These are phyloP conservation scores for Callinectes sapidus DNA, from an alignment of 2,888 invertebrate genomes.

Conservation along the genomic window DNA sequence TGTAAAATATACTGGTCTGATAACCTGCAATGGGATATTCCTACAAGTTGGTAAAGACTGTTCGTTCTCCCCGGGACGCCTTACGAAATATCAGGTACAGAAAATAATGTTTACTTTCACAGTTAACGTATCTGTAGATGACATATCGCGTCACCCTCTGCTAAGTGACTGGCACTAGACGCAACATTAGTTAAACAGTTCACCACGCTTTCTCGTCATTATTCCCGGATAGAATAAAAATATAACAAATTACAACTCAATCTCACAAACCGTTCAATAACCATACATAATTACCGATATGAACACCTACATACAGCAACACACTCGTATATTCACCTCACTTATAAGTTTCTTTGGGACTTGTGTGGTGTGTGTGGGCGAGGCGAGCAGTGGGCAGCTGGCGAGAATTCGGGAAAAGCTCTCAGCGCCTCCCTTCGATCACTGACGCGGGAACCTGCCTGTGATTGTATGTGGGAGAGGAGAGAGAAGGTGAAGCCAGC, in stretches of 20 bases:
- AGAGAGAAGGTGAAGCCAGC: no score
- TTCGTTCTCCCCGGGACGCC: no score
- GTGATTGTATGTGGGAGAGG: not conserved
- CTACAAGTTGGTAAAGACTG: no score
- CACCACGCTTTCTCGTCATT: not conserved
- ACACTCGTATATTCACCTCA: not conserved
- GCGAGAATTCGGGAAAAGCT: not conserved
- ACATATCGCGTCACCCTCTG: no score
- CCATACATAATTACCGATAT: slow-evolving; percentile 2
- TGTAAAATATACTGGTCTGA: no score
- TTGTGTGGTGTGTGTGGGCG: not conserved
- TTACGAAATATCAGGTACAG: no score
- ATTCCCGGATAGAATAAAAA: not conserved
- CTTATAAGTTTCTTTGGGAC: not conserved
- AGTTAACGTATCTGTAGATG: no score
- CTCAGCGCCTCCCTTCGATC: not conserved
- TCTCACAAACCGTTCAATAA: not conserved
- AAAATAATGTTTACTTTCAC: no score
- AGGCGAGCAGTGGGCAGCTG: slow-evolving; percentile 8
- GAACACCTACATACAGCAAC: not conserved
- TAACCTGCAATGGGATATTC: no score
- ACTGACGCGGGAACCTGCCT: slow-evolving; percentile 1
- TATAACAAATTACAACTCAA: not conserved
- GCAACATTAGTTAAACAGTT: not conserved
- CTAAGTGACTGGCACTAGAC: not conserved